Percentiles rank a stretch among this genome's conserved stretches.
Conservation (phyloP, 2,888 invertebrate species). For the Himalopsyche anomala region DNA sequence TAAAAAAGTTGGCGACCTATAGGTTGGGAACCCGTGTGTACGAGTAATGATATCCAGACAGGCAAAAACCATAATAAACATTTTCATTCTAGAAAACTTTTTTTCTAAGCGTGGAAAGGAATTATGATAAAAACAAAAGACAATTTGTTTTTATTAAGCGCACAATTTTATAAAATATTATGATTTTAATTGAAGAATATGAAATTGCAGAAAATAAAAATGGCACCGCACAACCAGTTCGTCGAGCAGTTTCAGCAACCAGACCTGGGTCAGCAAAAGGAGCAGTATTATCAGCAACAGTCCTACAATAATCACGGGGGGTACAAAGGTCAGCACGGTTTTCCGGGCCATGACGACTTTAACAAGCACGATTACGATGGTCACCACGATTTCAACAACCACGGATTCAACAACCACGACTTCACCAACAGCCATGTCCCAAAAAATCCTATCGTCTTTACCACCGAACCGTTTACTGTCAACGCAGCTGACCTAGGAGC, state of each 20-base stretch:
- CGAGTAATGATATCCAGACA: neutral
- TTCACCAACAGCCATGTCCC: neutral
- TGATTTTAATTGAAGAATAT: neutral
- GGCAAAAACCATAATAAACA: neutral
- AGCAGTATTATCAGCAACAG: conserved; percentile 17
- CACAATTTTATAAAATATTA: neutral
- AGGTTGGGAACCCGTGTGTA: too few relatives aligned
- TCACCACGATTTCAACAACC: neutral
- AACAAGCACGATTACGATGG: neutral
- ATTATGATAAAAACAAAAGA: too few relatives aligned
- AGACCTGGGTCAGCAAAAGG: neutral
- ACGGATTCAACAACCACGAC: neutral
- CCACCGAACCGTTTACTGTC: neutral
- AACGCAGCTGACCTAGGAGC: neutral
- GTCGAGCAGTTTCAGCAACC: neutral
- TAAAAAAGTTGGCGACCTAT: too few relatives aligned
- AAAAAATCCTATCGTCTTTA: neutral
- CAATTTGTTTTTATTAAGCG: too few relatives aligned
- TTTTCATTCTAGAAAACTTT: too few relatives aligned
- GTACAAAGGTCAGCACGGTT: neutral
- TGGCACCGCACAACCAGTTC: conserved; percentile 15
- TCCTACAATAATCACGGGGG: neutral
- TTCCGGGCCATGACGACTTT: neutral
- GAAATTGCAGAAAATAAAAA: neutral
- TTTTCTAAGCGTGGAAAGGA: too few relatives aligned